Base-by-base conservation (phyloP, 1,140 invertebrate genomes). In the Globodera rostochiensis region DNA sequence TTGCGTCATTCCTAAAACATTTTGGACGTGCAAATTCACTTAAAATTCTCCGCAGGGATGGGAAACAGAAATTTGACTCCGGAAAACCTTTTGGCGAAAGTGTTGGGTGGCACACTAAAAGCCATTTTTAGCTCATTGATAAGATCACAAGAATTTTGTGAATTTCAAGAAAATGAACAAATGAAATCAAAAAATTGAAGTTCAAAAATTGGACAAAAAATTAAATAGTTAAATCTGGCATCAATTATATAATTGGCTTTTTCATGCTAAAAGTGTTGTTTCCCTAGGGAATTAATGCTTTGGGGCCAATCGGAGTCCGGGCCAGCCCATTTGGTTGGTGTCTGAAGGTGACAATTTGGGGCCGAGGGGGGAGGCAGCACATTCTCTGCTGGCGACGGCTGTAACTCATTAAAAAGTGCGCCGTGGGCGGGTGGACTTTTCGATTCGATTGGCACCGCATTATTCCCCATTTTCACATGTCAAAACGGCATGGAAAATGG, bases 341-440 rank as follows among this genome's bases (percentile, higher is more conserved):
- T 64, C 57, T 64, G 57, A 64, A 64, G 57, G 57, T 64, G 57
- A 64, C 57, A 64, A 64, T 64, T 64, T 64, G 11, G 36, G 57
- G 57, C 57, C 15, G 50, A 53, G 5, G 50, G 50, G 5, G 57
- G 57, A 19, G 57, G 57, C 13, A 19, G 57, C 13, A 19, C 57
- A 64, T 64, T 64, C 57, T 64, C 57, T 64, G 57, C 57, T 64
- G 57, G 57, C 57, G 57, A 64, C 57, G 57, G 57, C 57, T 64
- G 57, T 64, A 64, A 64, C 57, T 64, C 57, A 64, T 64, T 64
- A 64, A 64, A 64, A 64, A 64, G 57, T 64, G 57, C 57, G 57
- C 57, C 57, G 57, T 11, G 15, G 57, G 57, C 13, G 15, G 11
- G 57, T 19, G 13, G 57, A 19, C 2, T 13, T 53, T 53, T 53